These are phyloP conservation scores for Podilymbus podiceps DNA, from an alignment of 2,113 vertebrate genomes.

Conservation along the genomic window DNA sequence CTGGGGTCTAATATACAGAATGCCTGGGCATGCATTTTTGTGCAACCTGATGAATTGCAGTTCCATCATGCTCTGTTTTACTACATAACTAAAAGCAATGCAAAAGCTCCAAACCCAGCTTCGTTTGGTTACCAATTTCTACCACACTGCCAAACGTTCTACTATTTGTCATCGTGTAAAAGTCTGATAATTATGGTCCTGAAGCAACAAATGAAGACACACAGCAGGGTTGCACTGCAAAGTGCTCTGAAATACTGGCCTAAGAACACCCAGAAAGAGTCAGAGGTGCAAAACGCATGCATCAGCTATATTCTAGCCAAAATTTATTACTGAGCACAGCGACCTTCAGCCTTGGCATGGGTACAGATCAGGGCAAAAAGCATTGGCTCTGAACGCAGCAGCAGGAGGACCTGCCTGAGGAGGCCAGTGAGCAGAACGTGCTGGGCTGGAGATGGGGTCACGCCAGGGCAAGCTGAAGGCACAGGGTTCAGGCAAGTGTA, in stretches of 20 bases:
- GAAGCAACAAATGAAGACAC: not conserved
- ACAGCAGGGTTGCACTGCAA: not conserved
- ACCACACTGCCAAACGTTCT: not conserved
- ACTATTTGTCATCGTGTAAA: not conserved
- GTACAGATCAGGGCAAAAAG: not conserved
- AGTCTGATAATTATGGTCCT: not conserved
- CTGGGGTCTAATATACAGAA: not conserved
- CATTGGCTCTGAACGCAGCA: not conserved
- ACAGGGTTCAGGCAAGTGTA: rapidly evolving
- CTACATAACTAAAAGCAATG: not conserved
- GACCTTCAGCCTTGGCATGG: slow-evolving; percentile 28
- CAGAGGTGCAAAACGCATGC: not conserved
- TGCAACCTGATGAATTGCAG: rapidly evolving
- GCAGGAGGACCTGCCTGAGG: not conserved
- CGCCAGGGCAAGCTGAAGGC: not conserved
- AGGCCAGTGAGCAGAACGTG: not conserved
- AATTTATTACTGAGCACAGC: slow-evolving; percentile 17
- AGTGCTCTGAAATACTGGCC: not conserved
- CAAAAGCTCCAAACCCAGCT: not conserved
- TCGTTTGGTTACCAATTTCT: not conserved
- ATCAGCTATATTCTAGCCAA: slow-evolving; percentile 28
- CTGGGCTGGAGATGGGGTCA: not conserved
- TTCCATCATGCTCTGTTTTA: not conserved
- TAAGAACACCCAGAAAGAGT: not conserved
- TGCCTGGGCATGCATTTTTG: not conserved